Conservation (phyloP, 2,888 invertebrate genomes). For the Perizoma affinitatum region DNA sequence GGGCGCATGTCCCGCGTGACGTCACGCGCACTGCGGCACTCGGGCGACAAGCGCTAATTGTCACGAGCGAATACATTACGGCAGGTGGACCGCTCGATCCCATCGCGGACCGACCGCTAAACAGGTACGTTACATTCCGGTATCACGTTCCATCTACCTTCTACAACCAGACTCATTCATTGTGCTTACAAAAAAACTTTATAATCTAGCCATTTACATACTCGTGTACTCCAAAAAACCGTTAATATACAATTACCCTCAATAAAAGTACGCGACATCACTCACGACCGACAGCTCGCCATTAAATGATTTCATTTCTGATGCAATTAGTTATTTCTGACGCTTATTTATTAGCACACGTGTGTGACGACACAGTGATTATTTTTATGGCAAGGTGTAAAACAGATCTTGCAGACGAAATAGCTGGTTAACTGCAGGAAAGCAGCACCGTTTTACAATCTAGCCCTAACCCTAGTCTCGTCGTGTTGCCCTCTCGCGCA, state of each 20-base stretch:
- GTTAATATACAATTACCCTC: conserved; percentile 27
- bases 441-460: no score
- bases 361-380: no score
- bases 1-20: conserved; percentile 27
- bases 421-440: no score
- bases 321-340: conserved; percentile 3
- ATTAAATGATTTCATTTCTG: conserved; percentile 3
- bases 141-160: no score
- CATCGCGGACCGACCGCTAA: neutral
- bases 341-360: neutral
- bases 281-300: conserved; percentile 10
- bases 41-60: conserved; percentile 42
- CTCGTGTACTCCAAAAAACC: neutral
- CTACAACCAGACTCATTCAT: no score
- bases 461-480: no score
- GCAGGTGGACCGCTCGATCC: conserved; percentile 18
- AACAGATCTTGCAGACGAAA: no score
- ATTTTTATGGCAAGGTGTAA: no score
- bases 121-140: no score
- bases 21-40: conserved; percentile 31
- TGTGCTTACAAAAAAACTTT: no score
- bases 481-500: neutral
- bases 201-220: no score
- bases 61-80: conserved; percentile 41
- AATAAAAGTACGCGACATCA: conserved; percentile 27